Base-by-base conservation (phyloP, 1,140 invertebrate species). In the Philaenus spumarius region DNA sequence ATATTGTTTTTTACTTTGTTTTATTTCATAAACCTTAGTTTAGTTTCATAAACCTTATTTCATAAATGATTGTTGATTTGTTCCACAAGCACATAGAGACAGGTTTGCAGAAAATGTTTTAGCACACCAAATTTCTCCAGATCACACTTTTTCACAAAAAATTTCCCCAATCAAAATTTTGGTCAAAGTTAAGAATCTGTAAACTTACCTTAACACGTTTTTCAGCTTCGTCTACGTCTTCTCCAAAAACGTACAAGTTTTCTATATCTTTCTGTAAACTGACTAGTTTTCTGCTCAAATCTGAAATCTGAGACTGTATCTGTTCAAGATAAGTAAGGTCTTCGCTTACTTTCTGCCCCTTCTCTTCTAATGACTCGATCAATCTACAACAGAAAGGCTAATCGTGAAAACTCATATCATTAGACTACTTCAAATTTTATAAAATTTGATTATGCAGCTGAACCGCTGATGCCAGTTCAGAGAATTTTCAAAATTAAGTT, bases 171-270 rank as follows among this genome's bases (percentile, higher is more conserved):
- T 14, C 6, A 35, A 35, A 35, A 35, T 35, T 35, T 35, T 35
- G 14, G 14, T 7, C 34, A 35, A 35, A n/a, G n/a, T 7, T 47
- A 2, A 37, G 1, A 14, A 48, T 60, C 14, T 15, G 24, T 52
- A 35, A 5, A 42, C 54, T 55, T 59, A 68, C 69, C 24, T 70
- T 57, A 34, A 71, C 43, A 40, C 46, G 23, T 17, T 19, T 48
- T 52, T 72, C 64, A 14, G 65, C 60, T 19, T 17, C 61, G 19
- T 66, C 63, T 20, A 59, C 55, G 57, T 73, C 63, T 47, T 52
- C 47, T 46, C 82, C 85, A 71, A 83, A 90, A 1, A 89, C 82
- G 78, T 90, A 85, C 60, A 90, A 80, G 45, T 74, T 71, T 35
- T 77, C 77, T 24, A 88, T 79, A 68, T 82, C 78, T 26, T 78